Percentiles rank a stretch among this genome's conserved stretches.
These are phyloP conservation scores for Microtus ochrogaster DNA, from an alignment of 2,113 vertebrate genomes.

Conservation along the genomic window DNA sequence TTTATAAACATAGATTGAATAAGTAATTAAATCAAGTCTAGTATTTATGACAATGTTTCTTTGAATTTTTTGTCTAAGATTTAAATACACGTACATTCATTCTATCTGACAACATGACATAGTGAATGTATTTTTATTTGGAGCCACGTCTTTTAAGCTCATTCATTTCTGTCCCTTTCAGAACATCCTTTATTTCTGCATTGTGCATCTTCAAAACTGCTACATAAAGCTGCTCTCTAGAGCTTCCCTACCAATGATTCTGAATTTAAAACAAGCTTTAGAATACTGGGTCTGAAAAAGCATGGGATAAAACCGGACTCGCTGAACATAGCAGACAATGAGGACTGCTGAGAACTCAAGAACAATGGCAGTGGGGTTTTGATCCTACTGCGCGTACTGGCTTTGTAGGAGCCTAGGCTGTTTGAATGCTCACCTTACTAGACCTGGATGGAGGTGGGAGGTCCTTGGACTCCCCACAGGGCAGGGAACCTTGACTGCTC, in stretches of 20 bases:
- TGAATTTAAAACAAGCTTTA: neutral
- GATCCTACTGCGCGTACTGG: too few species aligned
- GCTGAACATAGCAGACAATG: too few species aligned
- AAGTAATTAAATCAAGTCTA: neutral
- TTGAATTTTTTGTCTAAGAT: neutral
- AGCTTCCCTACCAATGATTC: neutral
- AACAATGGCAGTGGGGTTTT: too few species aligned
- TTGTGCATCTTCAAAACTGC: neutral
- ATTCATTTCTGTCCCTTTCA: neutral
- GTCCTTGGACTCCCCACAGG: too few species aligned
- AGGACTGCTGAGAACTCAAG: too few species aligned
- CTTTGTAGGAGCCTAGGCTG: too few species aligned
- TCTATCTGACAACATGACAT: neutral
- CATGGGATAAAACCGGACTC: too few species aligned
- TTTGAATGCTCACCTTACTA: too few species aligned
- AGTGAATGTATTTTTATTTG: neutral
- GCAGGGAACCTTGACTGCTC: too few species aligned
- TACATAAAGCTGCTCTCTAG: neutral
- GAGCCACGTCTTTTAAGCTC: neutral
- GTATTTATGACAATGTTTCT: neutral
- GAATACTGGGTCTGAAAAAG: too few species aligned
- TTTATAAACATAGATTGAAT: neutral
- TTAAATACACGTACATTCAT: neutral
- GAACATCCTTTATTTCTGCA: neutral
- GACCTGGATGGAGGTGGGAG: too few species aligned